Evolutionary conservation across 1,140 invertebrate genomes (phyloP), one percentile per base, ranked within the genome.

Genomic region (Planococcus citri): DNA sequence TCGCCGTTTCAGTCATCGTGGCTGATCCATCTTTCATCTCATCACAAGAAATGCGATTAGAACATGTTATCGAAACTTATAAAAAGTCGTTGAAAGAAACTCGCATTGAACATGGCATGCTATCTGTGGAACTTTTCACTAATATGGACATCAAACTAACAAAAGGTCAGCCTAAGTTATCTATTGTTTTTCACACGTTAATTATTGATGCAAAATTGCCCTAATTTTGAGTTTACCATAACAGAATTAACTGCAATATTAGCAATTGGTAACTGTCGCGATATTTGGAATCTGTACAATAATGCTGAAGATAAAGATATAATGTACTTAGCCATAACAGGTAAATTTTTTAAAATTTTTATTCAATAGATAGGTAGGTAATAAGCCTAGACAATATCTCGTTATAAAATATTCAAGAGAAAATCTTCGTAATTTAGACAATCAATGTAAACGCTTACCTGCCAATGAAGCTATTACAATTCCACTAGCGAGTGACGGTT

Each of bases 401-500:
- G n/a, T n/a, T n/a, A n/a, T n/a, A n/a, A n/a, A n/a, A n/a, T n/a
- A n/a, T n/a, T n/a, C n/a, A n/a, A n/a, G n/a, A n/a, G n/a, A n/a
- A n/a, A n/a, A n/a, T n/a, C n/a, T n/a, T n/a, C n/a, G n/a, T n/a
- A n/a, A n/a, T n/a, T n/a, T 82, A 73, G 87, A 86, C 72, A 78
- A 83, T 0, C 86, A 89, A 73, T 92, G 90, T 77, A 86, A 88
- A 0, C 79, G 90, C 61, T 76, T 91, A 70, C 85, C 87, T 0
- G 72, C 77, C 0, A 76, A 82, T 24, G 79, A 82, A 3, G 88
- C 87, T 1, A 78, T 91, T n/a, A 88, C 85, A 41, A 81, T 90
- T 27, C 89, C 90, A 0, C 77, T 87, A 67, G 76, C 86, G 2
- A 77, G 78, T 0, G 77, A 78, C 1, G 86, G 87, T 1, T 80